phyloP scores from a whole-genome alignment of 2,888 invertebrate species.

The Cheilosia soror region DNA sequence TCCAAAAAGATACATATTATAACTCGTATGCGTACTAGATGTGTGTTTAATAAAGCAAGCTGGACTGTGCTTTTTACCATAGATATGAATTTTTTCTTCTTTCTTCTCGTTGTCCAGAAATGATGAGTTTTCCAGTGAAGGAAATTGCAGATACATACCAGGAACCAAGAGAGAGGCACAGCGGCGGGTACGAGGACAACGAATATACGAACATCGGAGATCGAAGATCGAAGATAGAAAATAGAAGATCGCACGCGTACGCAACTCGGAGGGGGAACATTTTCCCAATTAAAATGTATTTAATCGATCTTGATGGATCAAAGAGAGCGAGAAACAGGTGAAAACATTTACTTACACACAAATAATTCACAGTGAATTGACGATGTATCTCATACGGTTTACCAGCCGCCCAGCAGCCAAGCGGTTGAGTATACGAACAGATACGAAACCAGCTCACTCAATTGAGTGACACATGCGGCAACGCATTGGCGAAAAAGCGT shows the following conservation, averaged over 20 bases:
- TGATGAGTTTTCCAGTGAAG: slow-evolving; percentile 62
- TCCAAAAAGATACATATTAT: slow-evolving; percentile 28
- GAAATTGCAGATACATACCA: slow-evolving; percentile 30
- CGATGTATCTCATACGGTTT: slow-evolving; percentile 29
- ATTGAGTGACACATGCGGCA: slow-evolving; percentile 58
- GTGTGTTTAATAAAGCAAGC: slow-evolving; percentile 34
- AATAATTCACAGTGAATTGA: slow-evolving; percentile 59
- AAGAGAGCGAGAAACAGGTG: slow-evolving; percentile 71
- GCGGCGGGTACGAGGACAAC: slow-evolving; percentile 5
- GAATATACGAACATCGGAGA: slow-evolving; percentile 1
- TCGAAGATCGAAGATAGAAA: neutral
- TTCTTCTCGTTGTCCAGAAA: slow-evolving; percentile 58
- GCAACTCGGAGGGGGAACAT: slow-evolving; percentile 6
- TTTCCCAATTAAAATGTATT: slow-evolving; percentile 60
- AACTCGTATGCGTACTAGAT: slow-evolving; percentile 25
- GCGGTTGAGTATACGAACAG: slow-evolving; percentile 16
- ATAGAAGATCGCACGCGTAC: slow-evolving; percentile 8
- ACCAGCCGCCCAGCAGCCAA: neutral
- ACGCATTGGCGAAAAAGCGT: slow-evolving; percentile 28
- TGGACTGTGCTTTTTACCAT: slow-evolving; percentile 56
- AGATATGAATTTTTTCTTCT: slow-evolving; percentile 53
- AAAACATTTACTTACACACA: slow-evolving; percentile 61
- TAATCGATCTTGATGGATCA: slow-evolving; percentile 66
- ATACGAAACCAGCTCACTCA: slow-evolving; percentile 26
- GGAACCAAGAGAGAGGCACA: neutral